Base-by-base conservation (phyloP, 2,888 invertebrate species). In the Caenorhabditis sinica region DNA sequence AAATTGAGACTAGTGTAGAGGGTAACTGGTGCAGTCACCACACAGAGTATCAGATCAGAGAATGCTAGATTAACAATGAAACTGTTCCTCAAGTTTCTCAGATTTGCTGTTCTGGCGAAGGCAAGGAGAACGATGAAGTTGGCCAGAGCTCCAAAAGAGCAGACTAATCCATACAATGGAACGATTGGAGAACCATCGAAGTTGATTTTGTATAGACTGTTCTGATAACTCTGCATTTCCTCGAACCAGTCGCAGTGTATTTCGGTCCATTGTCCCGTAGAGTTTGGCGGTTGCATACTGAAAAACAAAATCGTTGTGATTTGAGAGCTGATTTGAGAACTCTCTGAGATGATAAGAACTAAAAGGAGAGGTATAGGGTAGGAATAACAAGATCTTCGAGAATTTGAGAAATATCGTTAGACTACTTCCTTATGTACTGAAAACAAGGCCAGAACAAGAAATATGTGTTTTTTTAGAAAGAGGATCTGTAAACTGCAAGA, bases 1-100 rank as follows among this genome's bases (percentile, higher is more conserved):
- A 92, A 82, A 68, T 91, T 91, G 40, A 91, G 74, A 36, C 89
- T 87, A n/a, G 89, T 86, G 75, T 92, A 92, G 17, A 91, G 84
- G 17, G 92, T 92, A 20, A 89, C 87, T 0, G 92, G 92, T 13
- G 91, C 92, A 5, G 92, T 92, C 28, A 92, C 87, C 13, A 87
- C 85, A 72, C 92, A 92, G 11, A 92, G 83, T 23, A 92, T 82
- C 58, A 92, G 87, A 82, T 92, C 92, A 2, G 92, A 91, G 58
- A 89, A 87, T 17, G 92, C 92, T 75, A 92, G 73, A 82, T 92
- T 92, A 20, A 91, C 90, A 71, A 92, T 92, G 87, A 92, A 92
- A 83, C 91, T 89, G 83, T 92, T 92, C 36, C 92, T 68, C 15
- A 92, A 80, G 74, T 90, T 92, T n/a, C 91, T 79, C 23, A 92